Conservation (phyloP, 2,797 vertebrate genomes). For the Pangasius larnaudii region DNA sequence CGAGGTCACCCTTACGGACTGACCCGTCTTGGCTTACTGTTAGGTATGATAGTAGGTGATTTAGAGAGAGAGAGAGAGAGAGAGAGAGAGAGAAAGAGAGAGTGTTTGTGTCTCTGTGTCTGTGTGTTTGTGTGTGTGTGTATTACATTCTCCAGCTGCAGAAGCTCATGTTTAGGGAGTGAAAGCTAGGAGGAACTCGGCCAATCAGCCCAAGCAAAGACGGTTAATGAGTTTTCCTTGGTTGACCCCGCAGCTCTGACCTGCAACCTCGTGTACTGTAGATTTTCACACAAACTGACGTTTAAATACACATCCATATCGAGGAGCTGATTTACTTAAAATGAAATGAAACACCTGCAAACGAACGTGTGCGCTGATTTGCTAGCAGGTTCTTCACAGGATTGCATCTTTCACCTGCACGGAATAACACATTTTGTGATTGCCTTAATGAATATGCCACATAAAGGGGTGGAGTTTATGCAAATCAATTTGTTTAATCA, state of each 20-base stretch:
- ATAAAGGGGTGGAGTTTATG: background rate
- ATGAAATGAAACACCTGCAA: background rate
- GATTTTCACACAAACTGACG: background rate
- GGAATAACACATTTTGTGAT: background rate
- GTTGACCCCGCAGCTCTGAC: background rate
- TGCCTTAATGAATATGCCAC: background rate
- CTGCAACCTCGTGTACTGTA: background rate
- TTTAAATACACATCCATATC: background rate
- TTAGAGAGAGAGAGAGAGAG: background rate
- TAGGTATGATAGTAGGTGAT: background rate
- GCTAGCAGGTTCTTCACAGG: background rate
- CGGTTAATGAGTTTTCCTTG: constrained; percentile 9
- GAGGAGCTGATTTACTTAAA: background rate
- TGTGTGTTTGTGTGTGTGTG: background rate
- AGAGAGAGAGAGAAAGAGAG: background rate
- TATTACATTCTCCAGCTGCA: constrained; percentile 15
- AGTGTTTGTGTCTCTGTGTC: background rate
- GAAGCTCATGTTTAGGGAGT: constrained; percentile 23
- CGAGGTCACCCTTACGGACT: background rate
- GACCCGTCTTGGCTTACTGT: background rate
- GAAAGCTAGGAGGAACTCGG: background rate
- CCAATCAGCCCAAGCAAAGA: background rate
- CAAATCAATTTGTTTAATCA: background rate
- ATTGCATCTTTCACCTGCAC: background rate
- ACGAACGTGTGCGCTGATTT: background rate